Evolutionary conservation across 2,797 vertebrate species (phyloP), one percentile per base, ranked within the genome.

Genomic region (Halcyon smyrnensis): DNA sequence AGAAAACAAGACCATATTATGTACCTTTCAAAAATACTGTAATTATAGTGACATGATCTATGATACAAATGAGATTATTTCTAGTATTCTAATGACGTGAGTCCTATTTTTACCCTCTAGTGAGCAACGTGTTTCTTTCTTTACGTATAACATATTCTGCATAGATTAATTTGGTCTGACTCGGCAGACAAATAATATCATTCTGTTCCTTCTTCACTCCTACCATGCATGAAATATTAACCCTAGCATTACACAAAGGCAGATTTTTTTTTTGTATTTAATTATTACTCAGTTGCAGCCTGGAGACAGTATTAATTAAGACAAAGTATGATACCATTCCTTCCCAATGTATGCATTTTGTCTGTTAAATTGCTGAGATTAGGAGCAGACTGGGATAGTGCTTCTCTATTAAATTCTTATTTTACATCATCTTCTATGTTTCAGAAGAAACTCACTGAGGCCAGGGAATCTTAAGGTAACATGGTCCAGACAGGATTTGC

Each of bases 221-320:
- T 91, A 24, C n/a, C 3, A 0, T 78, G 20, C 39, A 68, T 81
- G 70, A 90, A 81, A 73, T 70, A 77, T 84, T 84, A 94, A 80
- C 43, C 60, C 62, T 86, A 77, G 43, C 25, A 34, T 54, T 77
- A 53, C 62, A 69, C 8, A 74, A 54, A 65, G 41, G 30, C 41
- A 83, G 6, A 53, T 36, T 64, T 93, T 86, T 90, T 91, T 90
- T 91, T 90, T 64, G 6, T 16, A 37, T 69, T 79, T 94, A 79
- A 48, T 82, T 85, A 60, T 87, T 89, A 56, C 21, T 56, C 11
- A 20, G 23, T 50, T 85, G 51, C 32, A 63, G 34, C 43, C 68
- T 62, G 34, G 41, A 73, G 88, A 73, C 27, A 64, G 23, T 79
- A 71, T 78, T 71, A 77, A 67, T 88, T 65, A 53, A 75, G 69